Percentiles rank a stretch among this genome's conserved stretches.
Conservation (phyloP, 2,888 invertebrate species). For the Rutpela maculata region DNA sequence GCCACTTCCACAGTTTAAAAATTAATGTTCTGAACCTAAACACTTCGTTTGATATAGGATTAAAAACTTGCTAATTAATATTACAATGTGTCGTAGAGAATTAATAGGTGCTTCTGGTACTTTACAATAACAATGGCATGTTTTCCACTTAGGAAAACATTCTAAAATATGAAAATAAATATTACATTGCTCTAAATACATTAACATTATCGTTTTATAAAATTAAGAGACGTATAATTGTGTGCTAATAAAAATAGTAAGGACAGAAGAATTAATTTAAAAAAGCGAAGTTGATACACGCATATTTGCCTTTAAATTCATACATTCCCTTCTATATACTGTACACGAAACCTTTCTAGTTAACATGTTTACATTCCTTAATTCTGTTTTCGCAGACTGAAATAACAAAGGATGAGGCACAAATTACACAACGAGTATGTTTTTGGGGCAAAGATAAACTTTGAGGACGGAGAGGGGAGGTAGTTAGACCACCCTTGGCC, state of each 20-base stretch:
- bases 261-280: not conserved
- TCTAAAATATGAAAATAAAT: not conserved
- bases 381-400: conserved; percentile 49
- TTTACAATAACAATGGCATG: too few relatives aligned
- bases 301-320: not conserved
- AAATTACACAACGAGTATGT: conserved; percentile 47
- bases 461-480: conserved; percentile 41
- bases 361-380: conserved; percentile 51
- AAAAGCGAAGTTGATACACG: not conserved
- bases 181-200: not conserved
- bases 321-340: not conserved
- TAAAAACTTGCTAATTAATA: too few relatives aligned
- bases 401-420: conserved; percentile 48
- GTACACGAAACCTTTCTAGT: conserved; percentile 42
- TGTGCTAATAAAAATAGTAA: not conserved
- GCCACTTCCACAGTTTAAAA: too few relatives aligned
- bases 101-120: too few relatives aligned
- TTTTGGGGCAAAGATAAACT: conserved; percentile 47
- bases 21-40: too few relatives aligned
- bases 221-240: not conserved
- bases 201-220: not conserved
- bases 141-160: not conserved
- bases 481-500: conserved; percentile 38
- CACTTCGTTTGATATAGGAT: too few relatives aligned
- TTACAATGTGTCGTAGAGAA: too few relatives aligned